Conservation (phyloP, 2,113 vertebrate species). For the Bos taurus region DNA sequence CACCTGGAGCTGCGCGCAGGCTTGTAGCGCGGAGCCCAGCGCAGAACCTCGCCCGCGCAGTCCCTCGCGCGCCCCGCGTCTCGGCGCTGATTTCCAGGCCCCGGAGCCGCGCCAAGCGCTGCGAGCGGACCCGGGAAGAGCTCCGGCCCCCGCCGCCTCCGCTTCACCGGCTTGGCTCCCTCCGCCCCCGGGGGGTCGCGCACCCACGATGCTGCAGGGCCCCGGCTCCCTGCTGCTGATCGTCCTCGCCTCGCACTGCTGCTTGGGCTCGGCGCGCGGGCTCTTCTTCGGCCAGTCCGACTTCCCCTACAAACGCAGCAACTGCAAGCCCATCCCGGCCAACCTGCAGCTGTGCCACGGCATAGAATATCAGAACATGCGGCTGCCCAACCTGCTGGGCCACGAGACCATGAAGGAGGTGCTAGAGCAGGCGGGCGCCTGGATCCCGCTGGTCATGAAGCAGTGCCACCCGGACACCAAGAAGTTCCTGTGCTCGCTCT, state of each 20-base stretch:
- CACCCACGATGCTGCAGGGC: conserved; percentile 75
- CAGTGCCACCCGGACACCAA: conserved; percentile 97
- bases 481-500: conserved; percentile 98
- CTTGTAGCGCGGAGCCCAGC: conserved; percentile 38
- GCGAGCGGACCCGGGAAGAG: conserved; percentile 16
- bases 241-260: conserved; percentile 78
- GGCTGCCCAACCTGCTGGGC: conserved; percentile 96
- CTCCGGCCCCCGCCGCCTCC: not conserved
- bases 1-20: conserved; percentile 45
- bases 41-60: not conserved
- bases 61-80: not conserved
- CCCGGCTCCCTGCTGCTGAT: conserved; percentile 75
- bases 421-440: conserved; percentile 95
- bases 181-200: not conserved
- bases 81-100: not conserved
- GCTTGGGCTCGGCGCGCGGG: conserved; percentile 83
- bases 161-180: not conserved
- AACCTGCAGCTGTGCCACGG: conserved; percentile 92
- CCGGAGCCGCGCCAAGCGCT: conserved; percentile 3
- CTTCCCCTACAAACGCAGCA: conserved; percentile 90
- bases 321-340: conserved; percentile 93
- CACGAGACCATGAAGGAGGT: conserved; percentile 97
- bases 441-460: conserved; percentile 97
- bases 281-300: conserved; percentile 93
- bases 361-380: conserved; percentile 96